Evolutionary conservation across 2,797 vertebrate genomes (phyloP), one percentile per base, ranked within the genome.

Genomic region (Peromyscus melanophrys): DNA sequence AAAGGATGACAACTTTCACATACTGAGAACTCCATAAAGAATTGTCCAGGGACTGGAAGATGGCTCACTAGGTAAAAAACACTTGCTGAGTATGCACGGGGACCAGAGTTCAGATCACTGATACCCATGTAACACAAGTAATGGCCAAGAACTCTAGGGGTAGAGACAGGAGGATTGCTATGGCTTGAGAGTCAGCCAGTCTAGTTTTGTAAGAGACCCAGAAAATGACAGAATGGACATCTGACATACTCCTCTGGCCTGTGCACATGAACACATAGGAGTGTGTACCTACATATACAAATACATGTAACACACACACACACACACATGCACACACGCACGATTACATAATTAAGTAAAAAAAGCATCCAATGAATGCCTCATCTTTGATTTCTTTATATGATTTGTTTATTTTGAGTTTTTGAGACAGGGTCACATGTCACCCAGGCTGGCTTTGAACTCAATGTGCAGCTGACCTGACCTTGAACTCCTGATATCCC

Each of bases 381-480:
- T 65, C 7, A 90, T 17, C 31, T 94, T 94, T 78, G 89, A 96
- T 71, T 0, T 0, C 89, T 95, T 97, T 78, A 65, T 23, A 21
- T 87, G 46, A 55, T 37, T 87, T 17, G 55, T 37, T 86, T 67
- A 67, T 67, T 67, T 86, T 52, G 46, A 87, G 12, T 29, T 71
- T 84, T 73, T 57, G 12, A 87, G n/a, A 29, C 65, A 87, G 34
- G 46, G 49, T 57, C 85, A 55, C n/a, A 73, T 1, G 49, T 73
- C 67, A 71, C n/a, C 85, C 34, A 55, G 5, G 49, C 23, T 87
- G 16, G 27, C 55, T 49, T 55, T 80, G 77, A 80, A n/a, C 49
- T 55, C 49, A 80, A 17, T 55, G 31, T 21, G 29, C 8, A 78
- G 76, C 29, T 78, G 46, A 34, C 25, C 78, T 59, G 52, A 34